Conservation (phyloP, 2,888 invertebrate genomes). For the Megastigmus dorsalis region DNA sequence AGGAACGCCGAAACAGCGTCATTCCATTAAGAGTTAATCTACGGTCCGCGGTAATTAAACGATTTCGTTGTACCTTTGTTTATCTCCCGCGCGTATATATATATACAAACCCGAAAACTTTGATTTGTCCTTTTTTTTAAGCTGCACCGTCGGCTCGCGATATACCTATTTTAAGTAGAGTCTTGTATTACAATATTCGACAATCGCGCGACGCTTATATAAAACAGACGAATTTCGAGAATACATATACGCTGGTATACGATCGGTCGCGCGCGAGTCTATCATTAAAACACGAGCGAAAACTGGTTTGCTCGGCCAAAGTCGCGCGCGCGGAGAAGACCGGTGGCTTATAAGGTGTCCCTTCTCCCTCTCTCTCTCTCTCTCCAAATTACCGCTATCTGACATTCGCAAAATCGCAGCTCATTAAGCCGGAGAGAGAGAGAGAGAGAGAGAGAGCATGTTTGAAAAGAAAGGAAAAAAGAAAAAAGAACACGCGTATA, state of each 20-base stretch:
- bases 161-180: slow-evolving; percentile 53
- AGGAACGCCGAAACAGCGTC: slow-evolving; percentile 63
- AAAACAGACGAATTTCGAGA: no score
- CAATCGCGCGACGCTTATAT: no score
- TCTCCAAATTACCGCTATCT: slow-evolving; percentile 28
- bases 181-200: slow-evolving; percentile 57
- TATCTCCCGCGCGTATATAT: slow-evolving; percentile 57
- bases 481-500: neutral
- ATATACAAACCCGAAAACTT: neutral
- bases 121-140: neutral
- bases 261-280: no score
- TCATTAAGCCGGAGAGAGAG: neutral
- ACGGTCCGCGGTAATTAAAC: slow-evolving; percentile 69
- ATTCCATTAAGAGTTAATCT: slow-evolving; percentile 72
- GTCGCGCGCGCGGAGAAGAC: slow-evolving; percentile 57
- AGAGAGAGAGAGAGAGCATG: neutral
- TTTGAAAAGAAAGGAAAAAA: neutral
- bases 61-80: slow-evolving; percentile 69
- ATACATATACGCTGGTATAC: no score
- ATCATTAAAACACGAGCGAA: slow-evolving; percentile 37
- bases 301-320: slow-evolving; percentile 56
- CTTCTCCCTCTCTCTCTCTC: no score
- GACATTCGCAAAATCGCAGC: slow-evolving; percentile 23
- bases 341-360: slow-evolving; percentile 58
- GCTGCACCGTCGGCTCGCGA: slow-evolving; percentile 8